A percentile compares a stretch with the other conserved stretches of the same genome.
Evolutionary conservation across 2,888 invertebrate genomes (phyloP).

Genomic region (Dasypolia templi): DNA sequence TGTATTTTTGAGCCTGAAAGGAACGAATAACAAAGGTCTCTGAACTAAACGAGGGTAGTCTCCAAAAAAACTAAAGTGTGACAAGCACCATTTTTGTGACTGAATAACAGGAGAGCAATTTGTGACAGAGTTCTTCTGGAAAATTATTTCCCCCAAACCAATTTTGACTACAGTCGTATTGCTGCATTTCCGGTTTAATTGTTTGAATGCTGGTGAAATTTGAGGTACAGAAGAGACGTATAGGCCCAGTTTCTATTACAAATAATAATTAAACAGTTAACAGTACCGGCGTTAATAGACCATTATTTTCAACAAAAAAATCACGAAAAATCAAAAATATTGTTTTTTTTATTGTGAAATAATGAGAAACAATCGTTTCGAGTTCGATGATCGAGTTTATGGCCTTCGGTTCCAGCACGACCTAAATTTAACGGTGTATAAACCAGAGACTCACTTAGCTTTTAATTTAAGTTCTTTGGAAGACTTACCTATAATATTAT

Average conservation of each 20-base stretch:
- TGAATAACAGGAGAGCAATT: not conserved
- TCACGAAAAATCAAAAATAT: no score
- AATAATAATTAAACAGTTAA: not conserved
- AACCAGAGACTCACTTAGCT: no score
- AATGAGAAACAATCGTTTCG: no score
- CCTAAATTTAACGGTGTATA: no score
- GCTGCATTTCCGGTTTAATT: conserved; percentile 30
- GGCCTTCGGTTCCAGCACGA: no score
- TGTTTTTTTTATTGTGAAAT: no score
- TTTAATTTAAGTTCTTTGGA: no score
- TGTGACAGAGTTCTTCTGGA: not conserved
- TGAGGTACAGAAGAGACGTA: not conserved
- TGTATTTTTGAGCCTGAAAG: not conserved
- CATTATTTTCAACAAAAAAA: no score
- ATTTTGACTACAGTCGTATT: conserved; percentile 14
- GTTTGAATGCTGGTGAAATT: not conserved
- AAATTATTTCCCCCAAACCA: not conserved
- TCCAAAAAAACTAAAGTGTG: not conserved
- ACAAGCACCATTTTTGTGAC: no score
- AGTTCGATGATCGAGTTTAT: no score
- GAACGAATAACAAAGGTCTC: not conserved
- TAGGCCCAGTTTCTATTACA: not conserved
- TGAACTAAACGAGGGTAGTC: no score
- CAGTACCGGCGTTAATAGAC: not conserved
- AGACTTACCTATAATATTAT: no score